A percentile compares a stretch with the other conserved stretches of the same genome.
Conservation (phyloP, 2,888 invertebrate species). For the Lepidochitona cinerea region DNA sequence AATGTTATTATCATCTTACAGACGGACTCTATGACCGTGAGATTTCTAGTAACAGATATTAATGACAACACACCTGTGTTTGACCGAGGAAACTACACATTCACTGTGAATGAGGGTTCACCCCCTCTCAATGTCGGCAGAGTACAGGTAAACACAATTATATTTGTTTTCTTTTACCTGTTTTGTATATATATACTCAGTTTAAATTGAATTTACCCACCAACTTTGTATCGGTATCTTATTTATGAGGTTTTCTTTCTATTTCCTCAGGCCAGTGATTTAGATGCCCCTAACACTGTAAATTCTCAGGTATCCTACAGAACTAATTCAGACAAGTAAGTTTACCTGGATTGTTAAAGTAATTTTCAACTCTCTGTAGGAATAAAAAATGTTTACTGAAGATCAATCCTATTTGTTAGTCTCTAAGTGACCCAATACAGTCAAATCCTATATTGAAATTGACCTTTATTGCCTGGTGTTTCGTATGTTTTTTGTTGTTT, state of each 20-base stretch:
- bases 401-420: too few species aligned
- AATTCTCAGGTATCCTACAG: constrained; percentile 2
- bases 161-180: too few species aligned
- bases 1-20: neutral
- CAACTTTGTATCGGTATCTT: too few species aligned
- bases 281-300: neutral
- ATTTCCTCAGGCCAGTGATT: neutral
- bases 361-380: too few species aligned
- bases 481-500: too few species aligned
- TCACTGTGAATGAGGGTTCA: neutral
- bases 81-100: neutral
- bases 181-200: too few species aligned
- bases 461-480: too few species aligned
- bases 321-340: neutral
- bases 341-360: too few species aligned
- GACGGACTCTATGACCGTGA: neutral
- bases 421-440: too few species aligned
- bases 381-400: too few species aligned
- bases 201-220: too few species aligned
- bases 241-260: neutral
- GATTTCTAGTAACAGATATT: constrained; percentile 1
- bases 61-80: constrained; percentile 3
- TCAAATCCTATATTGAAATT: too few species aligned
- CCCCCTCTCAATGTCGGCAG: neutral
- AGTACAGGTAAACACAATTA: neutral